Percentiles rank a stretch among this genome's conserved stretches.
phyloP scores from a whole-genome alignment of 2,797 vertebrate species.

The Liparis tanakae region DNA sequence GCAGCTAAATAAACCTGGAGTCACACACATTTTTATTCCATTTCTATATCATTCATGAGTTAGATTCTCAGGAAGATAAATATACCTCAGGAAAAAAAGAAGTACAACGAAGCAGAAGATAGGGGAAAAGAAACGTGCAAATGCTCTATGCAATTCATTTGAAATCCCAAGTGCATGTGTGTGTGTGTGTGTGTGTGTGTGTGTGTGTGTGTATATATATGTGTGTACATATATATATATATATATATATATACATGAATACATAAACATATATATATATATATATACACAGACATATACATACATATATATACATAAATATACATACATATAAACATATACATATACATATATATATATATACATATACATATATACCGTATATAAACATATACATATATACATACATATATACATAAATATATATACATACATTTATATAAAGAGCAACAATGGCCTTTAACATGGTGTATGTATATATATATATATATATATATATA shows the following conservation, averaged over 20 bases:
- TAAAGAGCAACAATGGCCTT: neutral
- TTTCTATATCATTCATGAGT: conserved; percentile 11
- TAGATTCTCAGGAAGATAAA: neutral
- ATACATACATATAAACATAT: too few species aligned
- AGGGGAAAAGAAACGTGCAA: neutral
- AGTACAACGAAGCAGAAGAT: neutral
- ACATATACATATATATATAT: too few species aligned
- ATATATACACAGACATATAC: too few species aligned
- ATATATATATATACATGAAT: too few species aligned
- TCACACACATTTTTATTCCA: neutral
- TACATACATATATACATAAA: neutral
- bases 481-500: neutral
- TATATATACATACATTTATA: neutral
- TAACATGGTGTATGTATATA: neutral
- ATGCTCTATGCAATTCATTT: neutral
- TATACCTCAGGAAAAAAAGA: neutral
- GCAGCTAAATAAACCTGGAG: neutral
- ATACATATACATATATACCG: too few species aligned
- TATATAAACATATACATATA: too few species aligned
- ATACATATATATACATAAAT: too few species aligned
- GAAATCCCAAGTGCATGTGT: neutral
- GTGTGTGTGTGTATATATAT: too few species aligned
- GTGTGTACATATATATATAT: too few species aligned
- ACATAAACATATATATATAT: too few species aligned
- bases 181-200: too few species aligned